Base-by-base conservation (phyloP, 2,797 vertebrate genomes). In the Graptemys geographica region DNA sequence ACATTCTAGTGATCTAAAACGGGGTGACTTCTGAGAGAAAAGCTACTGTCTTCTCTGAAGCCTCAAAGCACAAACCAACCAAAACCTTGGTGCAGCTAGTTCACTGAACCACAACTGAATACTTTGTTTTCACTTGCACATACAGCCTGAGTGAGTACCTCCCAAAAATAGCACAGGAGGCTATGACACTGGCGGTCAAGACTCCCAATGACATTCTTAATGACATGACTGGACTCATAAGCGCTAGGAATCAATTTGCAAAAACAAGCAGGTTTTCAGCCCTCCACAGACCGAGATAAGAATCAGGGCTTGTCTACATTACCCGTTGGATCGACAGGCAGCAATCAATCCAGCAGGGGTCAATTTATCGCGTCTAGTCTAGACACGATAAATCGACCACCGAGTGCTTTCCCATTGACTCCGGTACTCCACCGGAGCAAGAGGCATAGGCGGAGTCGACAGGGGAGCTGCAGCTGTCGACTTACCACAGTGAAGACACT, bases 111-210 rank as follows among this genome's bases (percentile, higher is more conserved):
- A 44, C 23, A 76, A 28, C 8, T 21, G 8, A 69, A 69, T 19
- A 69, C 18, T 69, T 65, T 9, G 33, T 92, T 92, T 89, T 89
- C 81, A 88, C 87, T 83, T 72, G 56, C 69, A 82, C 79, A 85
- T 86, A 69, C 62, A 82, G 87, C 79, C 79, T 79, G 79, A 92
- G 80, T 80, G 86, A 89, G 85, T 83, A 56, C 69, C 65, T 93
- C 81, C 78, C 56, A 92, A 93, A 86, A 93, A 86, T 89, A 83
- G 56, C 79, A 86, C 7, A 28, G 72, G 37, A 82, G 56, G 33
- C 87, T 52, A 44, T 53, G 31, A 47, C 28, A 5, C 37, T 51
- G n/a, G 56, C 44, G 79, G 79, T 65, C 87, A 69, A 52, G 56
- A 10, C 76, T 82, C 52, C 56, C 41, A 47, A 56, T 51, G 51